Conservation (phyloP, 2,113 vertebrate species). For the Corydoras sp. region DNA sequence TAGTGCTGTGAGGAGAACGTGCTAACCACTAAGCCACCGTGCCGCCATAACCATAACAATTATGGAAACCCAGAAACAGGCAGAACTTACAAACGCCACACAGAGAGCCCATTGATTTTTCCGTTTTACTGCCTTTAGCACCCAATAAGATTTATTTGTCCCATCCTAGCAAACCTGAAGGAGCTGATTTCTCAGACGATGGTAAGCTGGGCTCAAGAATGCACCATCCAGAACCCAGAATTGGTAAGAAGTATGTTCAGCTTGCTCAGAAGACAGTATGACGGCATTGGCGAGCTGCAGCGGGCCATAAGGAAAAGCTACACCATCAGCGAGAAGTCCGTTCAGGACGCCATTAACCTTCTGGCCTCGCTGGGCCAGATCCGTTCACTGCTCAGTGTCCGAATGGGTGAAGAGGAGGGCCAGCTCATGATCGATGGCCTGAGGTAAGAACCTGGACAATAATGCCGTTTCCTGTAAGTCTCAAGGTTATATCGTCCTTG, state of each 20-base stretch:
- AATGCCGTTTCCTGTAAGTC: neutral
- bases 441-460: constrained; percentile 54
- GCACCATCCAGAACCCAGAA: constrained; percentile 83
- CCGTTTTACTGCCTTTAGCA: too few species aligned
- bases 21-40: too few species aligned
- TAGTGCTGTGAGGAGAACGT: too few species aligned
- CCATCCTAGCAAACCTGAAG: constrained; percentile 79
- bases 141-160: neutral
- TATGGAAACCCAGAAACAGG: too few species aligned
- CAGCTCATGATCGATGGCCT: constrained; percentile 94
- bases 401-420: constrained; percentile 96
- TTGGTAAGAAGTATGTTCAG: constrained; percentile 93
- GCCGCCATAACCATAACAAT: too few species aligned
- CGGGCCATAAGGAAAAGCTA: constrained; percentile 90
- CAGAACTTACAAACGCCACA: too few species aligned
- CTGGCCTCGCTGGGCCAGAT: constrained; percentile 91
- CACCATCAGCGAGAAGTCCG: constrained; percentile 86
- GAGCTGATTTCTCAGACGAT: constrained; percentile 94
- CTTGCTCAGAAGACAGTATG: constrained; percentile 90
- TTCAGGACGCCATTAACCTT: constrained; percentile 85
- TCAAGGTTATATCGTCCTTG: neutral
- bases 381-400: constrained; percentile 88
- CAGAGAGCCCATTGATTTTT: too few species aligned
- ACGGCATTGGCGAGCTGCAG: constrained; percentile 89
- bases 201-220: constrained; percentile 92